These are phyloP conservation scores for Temnothorax curvispinosus DNA, from an alignment of 1,140 invertebrate species.

Conservation along the genomic window DNA sequence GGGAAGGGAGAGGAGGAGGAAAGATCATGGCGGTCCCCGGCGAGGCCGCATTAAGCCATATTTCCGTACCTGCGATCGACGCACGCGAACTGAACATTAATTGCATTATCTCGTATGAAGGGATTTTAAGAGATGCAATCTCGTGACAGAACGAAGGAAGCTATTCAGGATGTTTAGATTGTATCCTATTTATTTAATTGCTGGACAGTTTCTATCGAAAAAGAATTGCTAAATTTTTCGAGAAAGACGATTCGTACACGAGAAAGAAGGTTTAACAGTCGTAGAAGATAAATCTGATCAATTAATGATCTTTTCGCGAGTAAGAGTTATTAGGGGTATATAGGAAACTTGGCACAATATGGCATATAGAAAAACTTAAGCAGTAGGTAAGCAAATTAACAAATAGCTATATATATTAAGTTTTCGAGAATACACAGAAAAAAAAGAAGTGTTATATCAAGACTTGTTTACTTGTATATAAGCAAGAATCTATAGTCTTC, in stretches of 20 bases:
- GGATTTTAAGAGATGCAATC: not conserved
- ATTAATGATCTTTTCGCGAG: not conserved
- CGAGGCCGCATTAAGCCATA: constrained; percentile 69
- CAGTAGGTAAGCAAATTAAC: too few species aligned
- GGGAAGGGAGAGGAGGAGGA: constrained; percentile 37
- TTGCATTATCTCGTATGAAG: not conserved
- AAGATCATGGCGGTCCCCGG: constrained; percentile 54
- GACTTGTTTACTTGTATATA: too few species aligned
- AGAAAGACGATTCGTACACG: not conserved
- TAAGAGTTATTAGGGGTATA: too few species aligned
- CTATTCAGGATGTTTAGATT: not conserved
- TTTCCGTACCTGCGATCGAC: constrained; percentile 66
- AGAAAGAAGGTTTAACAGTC: not conserved
- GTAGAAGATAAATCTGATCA: not conserved
- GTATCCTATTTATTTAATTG: not conserved
- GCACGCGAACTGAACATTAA: constrained; percentile 16
- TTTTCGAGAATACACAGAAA: too few species aligned
- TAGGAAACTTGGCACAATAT: too few species aligned
- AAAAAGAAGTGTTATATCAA: too few species aligned
- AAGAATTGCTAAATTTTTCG: not conserved
- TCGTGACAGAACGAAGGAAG: not conserved
- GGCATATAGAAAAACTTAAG: too few species aligned
- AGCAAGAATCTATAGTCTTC: too few species aligned
- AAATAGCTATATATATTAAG: too few species aligned
- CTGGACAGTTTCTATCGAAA: not conserved